A percentile compares a stretch with the other conserved stretches of the same genome.
Evolutionary conservation across 2,888 invertebrate species (phyloP).

Genomic region (Meteorus cinctellus): DNA sequence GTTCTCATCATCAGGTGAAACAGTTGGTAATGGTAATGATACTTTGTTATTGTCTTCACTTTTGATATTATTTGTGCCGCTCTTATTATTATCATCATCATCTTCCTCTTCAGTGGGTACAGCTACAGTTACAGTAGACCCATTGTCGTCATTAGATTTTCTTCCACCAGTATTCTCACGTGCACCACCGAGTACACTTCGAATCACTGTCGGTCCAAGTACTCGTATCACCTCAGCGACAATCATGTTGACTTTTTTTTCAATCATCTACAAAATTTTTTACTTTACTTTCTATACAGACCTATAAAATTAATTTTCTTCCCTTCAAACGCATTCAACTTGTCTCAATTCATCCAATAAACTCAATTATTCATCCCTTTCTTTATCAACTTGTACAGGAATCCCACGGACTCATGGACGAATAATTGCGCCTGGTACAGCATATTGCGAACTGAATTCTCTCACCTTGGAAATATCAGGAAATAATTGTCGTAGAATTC

Average conservation of each 20-base stretch:
- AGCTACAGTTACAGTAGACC: constrained; percentile 70
- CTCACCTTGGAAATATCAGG: constrained; percentile 84
- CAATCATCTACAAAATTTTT: constrained; percentile 78
- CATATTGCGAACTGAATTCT: constrained; percentile 35
- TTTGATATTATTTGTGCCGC: constrained; percentile 47
- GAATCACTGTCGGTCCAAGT: constrained; percentile 83
- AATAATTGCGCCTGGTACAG: background rate
- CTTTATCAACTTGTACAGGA: background rate
- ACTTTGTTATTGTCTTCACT: constrained; percentile 74
- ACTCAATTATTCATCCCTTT: background rate
- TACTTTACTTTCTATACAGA: constrained; percentile 12
- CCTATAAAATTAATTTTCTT: background rate
- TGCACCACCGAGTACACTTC: constrained; percentile 76
- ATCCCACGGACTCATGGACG: background rate
- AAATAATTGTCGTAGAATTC: constrained; percentile 83
- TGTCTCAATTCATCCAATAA: background rate
- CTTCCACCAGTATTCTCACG: constrained; percentile 74
- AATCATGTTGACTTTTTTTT: constrained; percentile 84
- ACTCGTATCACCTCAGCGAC: constrained; percentile 83
- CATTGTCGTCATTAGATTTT: constrained; percentile 61
- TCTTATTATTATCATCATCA: constrained; percentile 70
- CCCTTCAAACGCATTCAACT: background rate
- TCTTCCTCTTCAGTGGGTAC: constrained; percentile 72
- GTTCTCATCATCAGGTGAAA: constrained; percentile 76
- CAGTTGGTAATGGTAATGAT: constrained; percentile 80